phyloP scores from a whole-genome alignment of 2,797 vertebrate genomes.

The Lates japonicus region DNA sequence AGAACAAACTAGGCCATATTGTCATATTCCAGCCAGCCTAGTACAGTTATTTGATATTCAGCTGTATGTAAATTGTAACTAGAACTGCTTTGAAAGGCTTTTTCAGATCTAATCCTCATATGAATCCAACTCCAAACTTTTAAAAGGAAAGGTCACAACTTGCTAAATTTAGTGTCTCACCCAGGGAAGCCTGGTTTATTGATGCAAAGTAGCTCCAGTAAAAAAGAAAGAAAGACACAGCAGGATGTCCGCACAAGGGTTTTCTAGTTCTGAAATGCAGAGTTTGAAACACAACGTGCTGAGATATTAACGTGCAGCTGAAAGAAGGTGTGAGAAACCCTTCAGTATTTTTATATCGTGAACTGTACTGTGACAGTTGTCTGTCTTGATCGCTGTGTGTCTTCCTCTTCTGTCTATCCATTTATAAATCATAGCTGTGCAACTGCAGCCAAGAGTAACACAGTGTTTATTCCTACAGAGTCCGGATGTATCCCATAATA shows the following conservation, averaged over 20 bases:
- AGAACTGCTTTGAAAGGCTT: neutral
- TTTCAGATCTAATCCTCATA: neutral
- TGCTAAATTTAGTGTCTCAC: constrained; percentile 4
- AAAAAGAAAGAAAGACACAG: neutral
- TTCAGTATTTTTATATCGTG: neutral
- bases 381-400: no score
- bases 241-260: neutral
- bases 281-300: neutral
- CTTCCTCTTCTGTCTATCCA: neutral
- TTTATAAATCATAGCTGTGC: neutral
- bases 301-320: neutral
- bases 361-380: neutral
- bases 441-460: neutral
- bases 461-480: neutral
- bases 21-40: neutral
- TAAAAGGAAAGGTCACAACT: neutral
- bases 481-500: neutral
- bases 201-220: neutral
- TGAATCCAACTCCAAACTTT: neutral
- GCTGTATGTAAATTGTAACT: neutral
- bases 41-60: neutral
- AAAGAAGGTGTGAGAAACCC: neutral
- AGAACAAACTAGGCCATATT: neutral
- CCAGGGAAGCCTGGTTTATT: neutral
- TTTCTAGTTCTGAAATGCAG: neutral